phyloP scores from a whole-genome alignment of 2,888 invertebrate species.

The Saturnia pavonia region DNA sequence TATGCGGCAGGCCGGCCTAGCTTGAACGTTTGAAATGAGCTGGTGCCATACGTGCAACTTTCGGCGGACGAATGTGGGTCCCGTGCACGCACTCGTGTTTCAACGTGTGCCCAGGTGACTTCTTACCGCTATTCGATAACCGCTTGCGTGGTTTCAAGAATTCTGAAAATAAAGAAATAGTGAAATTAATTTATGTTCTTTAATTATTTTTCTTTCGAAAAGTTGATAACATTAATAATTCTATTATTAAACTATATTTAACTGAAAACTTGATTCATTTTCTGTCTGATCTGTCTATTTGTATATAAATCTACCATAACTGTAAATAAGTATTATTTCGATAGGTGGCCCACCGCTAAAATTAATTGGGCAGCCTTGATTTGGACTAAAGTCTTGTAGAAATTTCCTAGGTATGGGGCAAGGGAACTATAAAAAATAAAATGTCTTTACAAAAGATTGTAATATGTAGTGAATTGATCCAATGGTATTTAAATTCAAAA shows the following conservation, averaged over 20 bases:
- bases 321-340: no score
- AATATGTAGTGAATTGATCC: background rate
- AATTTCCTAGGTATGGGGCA: background rate
- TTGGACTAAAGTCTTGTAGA: no score
- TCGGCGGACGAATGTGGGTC: constrained; percentile 74
- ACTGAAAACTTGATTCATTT: no score
- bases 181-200: constrained; percentile 23
- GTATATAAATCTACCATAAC: no score
- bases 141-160: constrained; percentile 86
- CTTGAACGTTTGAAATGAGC: constrained; percentile 72
- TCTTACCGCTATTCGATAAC: constrained; percentile 74
- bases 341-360: no score
- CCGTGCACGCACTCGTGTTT: constrained; percentile 74
- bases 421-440: background rate
- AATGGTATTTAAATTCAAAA: constrained; percentile 14
- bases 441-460: background rate
- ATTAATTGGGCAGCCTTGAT: no score
- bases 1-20: constrained; percentile 51
- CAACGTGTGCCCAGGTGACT: constrained; percentile 70
- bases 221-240: background rate
- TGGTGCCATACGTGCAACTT: constrained; percentile 70
- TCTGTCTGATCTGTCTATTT: no score
- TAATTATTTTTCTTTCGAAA: background rate
- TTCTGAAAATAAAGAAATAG: constrained; percentile 78
- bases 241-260: no score